Percentiles rank a stretch among this genome's conserved stretches.
Evolutionary conservation across 1,140 invertebrate genomes (phyloP).

Genomic region (Drosophila elegans): DNA sequence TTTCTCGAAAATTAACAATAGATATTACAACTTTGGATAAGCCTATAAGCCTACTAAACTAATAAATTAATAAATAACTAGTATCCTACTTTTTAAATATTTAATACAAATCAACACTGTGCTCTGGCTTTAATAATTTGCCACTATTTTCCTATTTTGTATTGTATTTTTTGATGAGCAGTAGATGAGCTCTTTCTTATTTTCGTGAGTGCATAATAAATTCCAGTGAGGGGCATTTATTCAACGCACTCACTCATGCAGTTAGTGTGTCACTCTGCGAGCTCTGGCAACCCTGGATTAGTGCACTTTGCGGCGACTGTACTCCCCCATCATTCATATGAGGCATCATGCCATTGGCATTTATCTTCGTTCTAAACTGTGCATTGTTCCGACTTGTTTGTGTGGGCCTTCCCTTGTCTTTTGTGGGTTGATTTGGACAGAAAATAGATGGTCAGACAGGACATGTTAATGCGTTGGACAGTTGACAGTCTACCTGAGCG

Average conservation of each 20-base stretch:
- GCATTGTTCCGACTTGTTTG: slow-evolving; percentile 34
- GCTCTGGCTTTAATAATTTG: too few species aligned
- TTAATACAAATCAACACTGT: too few species aligned
- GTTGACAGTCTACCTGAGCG: slow-evolving; percentile 14
- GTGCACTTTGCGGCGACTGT: slow-evolving; percentile 43
- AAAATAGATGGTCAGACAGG: slow-evolving; percentile 10
- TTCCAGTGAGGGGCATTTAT: slow-evolving; percentile 39
- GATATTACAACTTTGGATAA: too few species aligned
- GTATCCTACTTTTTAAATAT: too few species aligned
- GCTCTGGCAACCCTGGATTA: slow-evolving; percentile 18
- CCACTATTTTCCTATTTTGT: too few species aligned
- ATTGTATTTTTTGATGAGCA: too few species aligned
- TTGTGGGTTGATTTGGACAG: slow-evolving; percentile 23
- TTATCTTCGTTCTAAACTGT: slow-evolving; percentile 65
- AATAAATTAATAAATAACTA: too few species aligned
- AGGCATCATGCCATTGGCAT: slow-evolving; percentile 51
- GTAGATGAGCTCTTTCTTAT: neutral
- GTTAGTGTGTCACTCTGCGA: slow-evolving; percentile 62
- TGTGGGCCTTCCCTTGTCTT: slow-evolving; percentile 2
- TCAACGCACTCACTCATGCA: slow-evolving; percentile 76
- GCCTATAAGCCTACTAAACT: too few species aligned
- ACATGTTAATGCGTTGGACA: slow-evolving; percentile 23
- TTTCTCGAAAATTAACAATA: too few species aligned
- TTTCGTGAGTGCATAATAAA: slow-evolving; percentile 10
- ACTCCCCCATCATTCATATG: slow-evolving; percentile 62